Conservation (phyloP, 2,797 vertebrate species). For the Siniperca scherzeri region DNA sequence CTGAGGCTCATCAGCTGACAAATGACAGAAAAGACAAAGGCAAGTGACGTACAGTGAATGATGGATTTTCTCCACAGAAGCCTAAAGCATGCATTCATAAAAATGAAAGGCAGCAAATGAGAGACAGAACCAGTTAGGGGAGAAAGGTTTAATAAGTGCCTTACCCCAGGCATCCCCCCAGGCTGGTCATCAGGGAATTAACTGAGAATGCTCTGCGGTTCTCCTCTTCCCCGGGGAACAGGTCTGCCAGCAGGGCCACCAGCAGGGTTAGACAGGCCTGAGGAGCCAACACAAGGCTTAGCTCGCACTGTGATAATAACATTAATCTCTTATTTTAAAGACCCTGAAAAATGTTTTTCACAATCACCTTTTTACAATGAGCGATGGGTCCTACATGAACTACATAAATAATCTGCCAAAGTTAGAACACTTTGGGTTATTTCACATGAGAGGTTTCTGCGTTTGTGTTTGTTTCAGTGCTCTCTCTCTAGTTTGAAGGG, state of each 20-base stretch:
- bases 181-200: constrained; percentile 22
- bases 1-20: neutral
- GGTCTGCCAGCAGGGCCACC: constrained; percentile 15
- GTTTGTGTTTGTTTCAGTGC: no score
- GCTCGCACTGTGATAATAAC: no score
- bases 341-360: no score
- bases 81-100: neutral
- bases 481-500: no score
- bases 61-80: neutral
- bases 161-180: constrained; percentile 26
- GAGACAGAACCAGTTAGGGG: neutral
- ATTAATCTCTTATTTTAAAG: no score
- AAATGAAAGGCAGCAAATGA: neutral
- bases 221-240: constrained; percentile 13
- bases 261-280: constrained; percentile 25
- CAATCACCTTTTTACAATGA: no score
- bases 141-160: neutral
- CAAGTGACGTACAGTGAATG: neutral
- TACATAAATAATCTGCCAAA: no score
- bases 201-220: constrained; percentile 6
- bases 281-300: neutral
- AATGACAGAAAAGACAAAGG: neutral
- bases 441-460: no score
- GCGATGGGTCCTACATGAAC: no score
- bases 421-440: no score